Evolutionary conservation across 1,140 invertebrate species (phyloP).

Genomic region (Orius insidiosus): DNA sequence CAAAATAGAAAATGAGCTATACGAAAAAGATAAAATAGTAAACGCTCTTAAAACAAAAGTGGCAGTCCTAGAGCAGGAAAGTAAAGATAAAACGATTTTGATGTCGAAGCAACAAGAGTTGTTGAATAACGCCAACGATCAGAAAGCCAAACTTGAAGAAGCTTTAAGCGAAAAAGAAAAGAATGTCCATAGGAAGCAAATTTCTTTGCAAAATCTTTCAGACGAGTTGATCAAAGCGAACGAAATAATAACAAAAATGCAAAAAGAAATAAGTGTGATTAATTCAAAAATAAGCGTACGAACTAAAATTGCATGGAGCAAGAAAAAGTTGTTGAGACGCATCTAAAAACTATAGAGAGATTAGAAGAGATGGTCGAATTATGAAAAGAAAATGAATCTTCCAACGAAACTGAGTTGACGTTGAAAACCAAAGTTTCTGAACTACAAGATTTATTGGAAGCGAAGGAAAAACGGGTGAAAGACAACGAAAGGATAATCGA

Average conservation of each 20-base stretch:
- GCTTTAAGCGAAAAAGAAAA: slow-evolving; percentile 36
- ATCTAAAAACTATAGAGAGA: slow-evolving; percentile 24
- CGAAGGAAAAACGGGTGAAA: slow-evolving; percentile 40
- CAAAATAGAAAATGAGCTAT: slow-evolving; percentile 39
- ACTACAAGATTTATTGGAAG: slow-evolving; percentile 32
- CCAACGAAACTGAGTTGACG: slow-evolving; percentile 9
- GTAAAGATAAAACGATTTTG: slow-evolving; percentile 37
- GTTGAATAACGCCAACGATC: slow-evolving; percentile 31
- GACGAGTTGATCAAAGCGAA: slow-evolving; percentile 60
- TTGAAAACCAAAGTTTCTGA: slow-evolving; percentile 11
- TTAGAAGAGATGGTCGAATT: slow-evolving; percentile 28
- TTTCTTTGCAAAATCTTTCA: slow-evolving; percentile 40
- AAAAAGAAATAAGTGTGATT: slow-evolving; percentile 22
- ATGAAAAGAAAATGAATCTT: slow-evolving; percentile 31
- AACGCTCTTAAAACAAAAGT: slow-evolving; percentile 36
- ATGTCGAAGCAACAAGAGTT: slow-evolving; percentile 34
- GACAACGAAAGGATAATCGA: slow-evolving; percentile 40
- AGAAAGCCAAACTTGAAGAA: slow-evolving; percentile 43
- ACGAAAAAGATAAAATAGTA: slow-evolving; percentile 34
- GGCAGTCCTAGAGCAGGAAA: slow-evolving; percentile 41
- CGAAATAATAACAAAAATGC: slow-evolving; percentile 54
- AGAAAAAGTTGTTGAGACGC: slow-evolving; percentile 35
- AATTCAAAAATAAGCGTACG: slow-evolving; percentile 29
- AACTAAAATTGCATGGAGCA: slow-evolving; percentile 44
- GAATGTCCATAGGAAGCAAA: slow-evolving; percentile 40